Evolutionary conservation across 1,140 invertebrate species (phyloP).

Genomic region (Brachionus calyciflorus): DNA sequence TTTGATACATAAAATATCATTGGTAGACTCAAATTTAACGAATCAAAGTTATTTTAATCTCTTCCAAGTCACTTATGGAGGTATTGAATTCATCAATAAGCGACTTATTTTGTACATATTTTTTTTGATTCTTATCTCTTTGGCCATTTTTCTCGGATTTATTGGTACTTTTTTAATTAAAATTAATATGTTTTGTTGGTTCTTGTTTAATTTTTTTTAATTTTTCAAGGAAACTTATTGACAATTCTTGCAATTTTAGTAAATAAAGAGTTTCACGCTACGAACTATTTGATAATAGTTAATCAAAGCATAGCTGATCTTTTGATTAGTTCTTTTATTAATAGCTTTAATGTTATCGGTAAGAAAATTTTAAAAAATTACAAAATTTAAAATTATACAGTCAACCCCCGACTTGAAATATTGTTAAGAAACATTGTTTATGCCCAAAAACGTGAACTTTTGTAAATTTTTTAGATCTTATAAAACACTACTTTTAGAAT

Average conservation of each 20-base stretch:
- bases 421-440: no score
- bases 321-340: not conserved
- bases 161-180: not conserved
- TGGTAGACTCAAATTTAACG: not conserved
- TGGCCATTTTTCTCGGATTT: not conserved
- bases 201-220: not conserved
- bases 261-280: not conserved
- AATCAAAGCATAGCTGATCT: constrained; percentile 16
- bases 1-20: not conserved
- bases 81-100: not conserved
- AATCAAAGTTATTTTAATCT: not conserved
- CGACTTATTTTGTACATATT: not conserved
- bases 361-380: no score
- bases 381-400: no score
- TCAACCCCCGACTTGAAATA: no score
- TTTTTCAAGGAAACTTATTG: not conserved
- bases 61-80: not conserved
- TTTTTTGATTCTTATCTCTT: not conserved
- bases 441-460: no score
- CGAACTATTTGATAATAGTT: constrained; percentile 22
- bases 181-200: not conserved
- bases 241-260: not conserved
- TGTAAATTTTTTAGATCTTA: no score
- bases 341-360: constrained; percentile 27
- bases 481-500: no score